Evolutionary conservation across 2,797 vertebrate species (phyloP), one percentile per base, ranked within the genome.

Genomic region (Eulemur coronatus): DNA sequence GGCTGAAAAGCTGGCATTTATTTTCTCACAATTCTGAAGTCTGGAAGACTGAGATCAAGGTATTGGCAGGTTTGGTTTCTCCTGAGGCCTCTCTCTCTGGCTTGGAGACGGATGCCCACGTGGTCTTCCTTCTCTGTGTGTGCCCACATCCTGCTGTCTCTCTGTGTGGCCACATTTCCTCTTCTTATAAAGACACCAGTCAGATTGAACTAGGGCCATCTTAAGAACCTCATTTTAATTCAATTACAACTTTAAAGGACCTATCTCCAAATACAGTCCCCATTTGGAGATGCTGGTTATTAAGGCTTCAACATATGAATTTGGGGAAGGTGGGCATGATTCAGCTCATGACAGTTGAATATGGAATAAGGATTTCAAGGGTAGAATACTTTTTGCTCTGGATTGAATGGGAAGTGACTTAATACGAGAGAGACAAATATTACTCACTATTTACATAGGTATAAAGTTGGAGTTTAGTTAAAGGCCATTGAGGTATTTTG

Each of bases 371-470:
- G 57, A 97, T 80, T 35, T 96, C 82, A 12, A 95, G 69, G 5
- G 85, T n/a, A 28, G 96, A 26, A 89, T 69, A 72, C 81, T 41
- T 87, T 43, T 93, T 97, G 85, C 65, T 87, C 81, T 43, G 13
- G 20, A 67, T 92, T 88, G 43, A 94, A 81, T 85, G 95, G 86
- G 94, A 97, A 92, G 91, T 92, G 59, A 55, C 81, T 85, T 61
- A 90, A 48, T 97, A 35, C 96, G 46, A 67, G 48, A 41, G 17
- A 95, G 85, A 46, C 63, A 41, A 91, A 65, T 12, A 76, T 30
- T 57, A n/a, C 4, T 88, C 82, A 48, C 33, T 73, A 63, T 84
- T 88, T 95, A 48, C 12, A 50, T 7, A 65, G 22, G n/a, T 52
- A 87, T 52, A 90, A 86, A 94, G 6, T 52, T 75, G 2, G 38